phyloP scores from a whole-genome alignment of 1,140 invertebrate genomes.

The Drosophila carrolli region DNA sequence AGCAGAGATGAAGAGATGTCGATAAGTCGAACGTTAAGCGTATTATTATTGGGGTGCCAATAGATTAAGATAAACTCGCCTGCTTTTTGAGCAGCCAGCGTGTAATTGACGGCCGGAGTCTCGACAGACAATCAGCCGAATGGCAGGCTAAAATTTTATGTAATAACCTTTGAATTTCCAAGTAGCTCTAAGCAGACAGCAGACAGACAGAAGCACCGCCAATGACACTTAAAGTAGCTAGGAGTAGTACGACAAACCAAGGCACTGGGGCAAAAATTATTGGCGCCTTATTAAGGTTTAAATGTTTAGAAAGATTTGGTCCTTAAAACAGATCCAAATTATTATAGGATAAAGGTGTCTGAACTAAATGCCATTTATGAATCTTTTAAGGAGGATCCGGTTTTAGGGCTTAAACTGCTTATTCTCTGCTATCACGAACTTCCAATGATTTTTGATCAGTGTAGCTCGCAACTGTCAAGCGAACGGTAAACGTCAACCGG shows the following conservation, averaged over 20 bases:
- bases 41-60: constrained; percentile 77
- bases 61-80: constrained; percentile 78
- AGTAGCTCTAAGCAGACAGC: constrained; percentile 57
- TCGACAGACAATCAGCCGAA: constrained; percentile 78
- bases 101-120: constrained; percentile 41
- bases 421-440: not conserved
- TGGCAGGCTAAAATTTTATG: constrained; percentile 81
- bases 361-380: no score
- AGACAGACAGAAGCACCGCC: constrained; percentile 32
- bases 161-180: constrained; percentile 82
- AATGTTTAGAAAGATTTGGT: no score
- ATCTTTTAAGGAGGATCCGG: no score
- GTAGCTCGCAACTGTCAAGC: constrained; percentile 34
- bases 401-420: not conserved
- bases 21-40: constrained; percentile 75
- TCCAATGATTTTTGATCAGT: not conserved
- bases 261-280: not conserved
- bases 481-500: constrained; percentile 10
- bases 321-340: not conserved
- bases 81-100: constrained; percentile 18
- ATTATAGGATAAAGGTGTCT: no score
- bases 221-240: constrained; percentile 61
- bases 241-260: constrained; percentile 53
- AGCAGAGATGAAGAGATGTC: constrained; percentile 51
- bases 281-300: not conserved